phyloP scores from a whole-genome alignment of 2,888 invertebrate genomes.

The Andricus quercusramuli region DNA sequence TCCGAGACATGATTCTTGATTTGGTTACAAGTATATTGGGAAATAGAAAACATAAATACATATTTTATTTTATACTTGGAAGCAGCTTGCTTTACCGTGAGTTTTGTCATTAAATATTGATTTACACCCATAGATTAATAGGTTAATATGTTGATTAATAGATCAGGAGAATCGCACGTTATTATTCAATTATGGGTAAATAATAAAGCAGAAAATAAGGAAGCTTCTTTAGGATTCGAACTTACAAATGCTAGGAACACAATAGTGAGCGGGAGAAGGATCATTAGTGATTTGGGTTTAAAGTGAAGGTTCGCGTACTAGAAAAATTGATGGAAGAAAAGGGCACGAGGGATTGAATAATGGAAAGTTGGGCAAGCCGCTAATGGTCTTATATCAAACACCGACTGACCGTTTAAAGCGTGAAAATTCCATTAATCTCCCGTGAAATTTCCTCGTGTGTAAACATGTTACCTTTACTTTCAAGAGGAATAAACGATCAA shows the following conservation, averaged over 20 bases:
- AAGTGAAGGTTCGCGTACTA: constrained; percentile 50
- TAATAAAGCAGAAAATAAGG: constrained; percentile 34
- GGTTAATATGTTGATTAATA: not conserved
- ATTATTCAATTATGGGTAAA: constrained; percentile 11
- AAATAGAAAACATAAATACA: too few relatives aligned
- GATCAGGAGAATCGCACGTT: not conserved
- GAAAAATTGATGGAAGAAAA: constrained; percentile 46
- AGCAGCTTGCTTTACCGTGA: too few relatives aligned
- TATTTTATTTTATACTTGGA: too few relatives aligned
- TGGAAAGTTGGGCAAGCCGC: constrained; percentile 60
- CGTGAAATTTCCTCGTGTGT: constrained; percentile 70
- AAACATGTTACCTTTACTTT: constrained; percentile 65
- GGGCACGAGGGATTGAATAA: constrained; percentile 47
- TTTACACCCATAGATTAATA: not conserved
- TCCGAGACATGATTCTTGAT: not conserved
- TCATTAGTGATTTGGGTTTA: constrained; percentile 60
- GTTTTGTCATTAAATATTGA: too few relatives aligned
- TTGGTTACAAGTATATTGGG: not conserved
- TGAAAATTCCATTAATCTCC: constrained; percentile 70
- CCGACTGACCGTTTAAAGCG: constrained; percentile 66
- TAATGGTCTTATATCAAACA: constrained; percentile 72
- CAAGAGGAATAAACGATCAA: constrained; percentile 51
- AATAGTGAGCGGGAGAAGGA: constrained; percentile 55
- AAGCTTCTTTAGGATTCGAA: not conserved
- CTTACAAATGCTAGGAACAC: constrained; percentile 29